Conservation (phyloP, 2,797 vertebrate species). For the Staurois parvus region DNA sequence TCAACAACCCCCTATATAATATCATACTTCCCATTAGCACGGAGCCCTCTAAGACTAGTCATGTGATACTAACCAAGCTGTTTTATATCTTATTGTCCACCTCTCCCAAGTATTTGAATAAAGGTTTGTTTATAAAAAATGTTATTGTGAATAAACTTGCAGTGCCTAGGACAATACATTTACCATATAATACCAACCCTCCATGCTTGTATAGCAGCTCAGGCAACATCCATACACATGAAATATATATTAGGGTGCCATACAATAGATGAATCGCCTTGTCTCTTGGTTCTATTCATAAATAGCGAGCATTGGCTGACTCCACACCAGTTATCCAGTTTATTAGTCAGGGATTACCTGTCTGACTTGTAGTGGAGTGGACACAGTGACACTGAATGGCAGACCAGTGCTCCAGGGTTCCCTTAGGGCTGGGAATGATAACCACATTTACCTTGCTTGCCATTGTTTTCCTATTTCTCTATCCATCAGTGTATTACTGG, state of each 20-base stretch:
- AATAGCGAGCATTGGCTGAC: background rate
- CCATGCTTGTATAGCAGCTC: background rate
- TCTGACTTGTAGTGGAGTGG: slow-evolving; percentile 17
- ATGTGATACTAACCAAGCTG: no score
- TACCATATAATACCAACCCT: background rate
- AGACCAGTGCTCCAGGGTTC: slow-evolving; percentile 16
- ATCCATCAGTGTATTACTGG: slow-evolving; percentile 2
- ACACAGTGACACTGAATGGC: slow-evolving; percentile 44
- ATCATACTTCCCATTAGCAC: no score
- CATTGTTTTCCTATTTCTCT: slow-evolving; percentile 6
- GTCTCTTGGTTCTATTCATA: background rate
- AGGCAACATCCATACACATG: background rate
- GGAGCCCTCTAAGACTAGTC: no score
- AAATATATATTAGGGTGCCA: background rate
- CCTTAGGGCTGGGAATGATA: slow-evolving; percentile 29
- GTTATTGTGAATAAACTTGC: no score
- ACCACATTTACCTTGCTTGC: background rate
- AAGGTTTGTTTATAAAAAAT: no score
- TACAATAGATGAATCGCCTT: background rate
- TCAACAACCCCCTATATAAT: no score
- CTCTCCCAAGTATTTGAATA: no score
- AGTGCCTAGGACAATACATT: background rate
- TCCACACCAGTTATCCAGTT: background rate
- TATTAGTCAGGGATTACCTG: slow-evolving; percentile 14
- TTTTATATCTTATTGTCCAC: no score